Evolutionary conservation across 1,140 invertebrate genomes (phyloP).

Genomic region (Lanistes nyassanus): DNA sequence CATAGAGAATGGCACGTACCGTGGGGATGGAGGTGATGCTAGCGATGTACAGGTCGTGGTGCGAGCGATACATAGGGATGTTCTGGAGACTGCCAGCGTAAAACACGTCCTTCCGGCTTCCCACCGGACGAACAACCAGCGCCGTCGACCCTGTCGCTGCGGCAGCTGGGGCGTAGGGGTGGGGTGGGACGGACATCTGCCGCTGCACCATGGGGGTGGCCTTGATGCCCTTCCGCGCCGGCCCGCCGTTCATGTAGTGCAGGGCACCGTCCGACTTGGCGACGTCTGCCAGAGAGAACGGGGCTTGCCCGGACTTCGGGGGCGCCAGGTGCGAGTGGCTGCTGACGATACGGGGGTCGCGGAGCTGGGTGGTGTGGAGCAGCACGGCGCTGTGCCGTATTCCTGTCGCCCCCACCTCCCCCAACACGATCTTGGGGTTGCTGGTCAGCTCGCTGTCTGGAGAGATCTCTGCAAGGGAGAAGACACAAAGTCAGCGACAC

Average conservation of each 20-base stretch:
- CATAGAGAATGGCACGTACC: neutral
- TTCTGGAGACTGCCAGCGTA: constrained; percentile 84
- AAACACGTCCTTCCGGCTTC: constrained; percentile 86
- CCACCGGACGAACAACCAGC: constrained; percentile 62
- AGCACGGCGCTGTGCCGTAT: neutral
- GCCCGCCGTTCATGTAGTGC: constrained; percentile 25
- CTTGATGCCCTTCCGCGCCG: neutral
- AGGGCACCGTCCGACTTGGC: constrained; percentile 43
- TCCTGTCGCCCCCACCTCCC: too few relatives aligned
- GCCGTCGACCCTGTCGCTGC: too few relatives aligned
- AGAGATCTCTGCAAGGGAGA: too few relatives aligned
- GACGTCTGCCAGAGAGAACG: constrained; percentile 17
- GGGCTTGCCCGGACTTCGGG: too few relatives aligned
- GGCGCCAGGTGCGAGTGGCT: constrained; percentile 10
- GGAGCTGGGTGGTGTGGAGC: neutral
- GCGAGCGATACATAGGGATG: constrained; percentile 69
- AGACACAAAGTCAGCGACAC: too few relatives aligned
- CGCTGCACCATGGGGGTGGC: neutral
- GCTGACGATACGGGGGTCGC: neutral
- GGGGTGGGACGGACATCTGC: neutral
- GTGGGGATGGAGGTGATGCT: constrained; percentile 47
- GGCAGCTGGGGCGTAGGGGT: neutral
- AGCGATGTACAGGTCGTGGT: constrained; percentile 47
- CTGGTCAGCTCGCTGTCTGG: too few relatives aligned
- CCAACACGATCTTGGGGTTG: neutral